phyloP scores from a whole-genome alignment of 1,140 invertebrate genomes.

The Brachionus paranguensis region DNA sequence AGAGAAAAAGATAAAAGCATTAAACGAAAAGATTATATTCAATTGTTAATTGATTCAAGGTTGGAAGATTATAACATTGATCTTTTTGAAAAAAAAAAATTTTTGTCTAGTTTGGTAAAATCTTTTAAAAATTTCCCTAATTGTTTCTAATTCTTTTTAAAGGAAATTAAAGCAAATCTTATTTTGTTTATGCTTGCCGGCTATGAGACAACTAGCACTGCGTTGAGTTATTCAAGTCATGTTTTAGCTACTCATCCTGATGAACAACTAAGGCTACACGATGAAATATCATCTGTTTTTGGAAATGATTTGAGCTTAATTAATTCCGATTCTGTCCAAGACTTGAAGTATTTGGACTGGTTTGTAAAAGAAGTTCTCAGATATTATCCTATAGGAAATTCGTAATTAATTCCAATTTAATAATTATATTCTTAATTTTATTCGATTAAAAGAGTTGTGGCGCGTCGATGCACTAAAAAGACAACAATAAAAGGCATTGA shows the following conservation, averaged over 20 bases:
- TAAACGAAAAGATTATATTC: slow-evolving; percentile 27
- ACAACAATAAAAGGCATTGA: slow-evolving; percentile 2
- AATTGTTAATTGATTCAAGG: not conserved
- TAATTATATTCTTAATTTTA: too few species aligned
- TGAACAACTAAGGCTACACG: slow-evolving; percentile 55
- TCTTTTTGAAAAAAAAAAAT: not conserved
- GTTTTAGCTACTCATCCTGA: slow-evolving; percentile 56
- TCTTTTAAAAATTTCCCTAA: not conserved
- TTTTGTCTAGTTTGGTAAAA: not conserved
- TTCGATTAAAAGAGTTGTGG: not conserved
- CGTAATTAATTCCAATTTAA: slow-evolving; percentile 44
- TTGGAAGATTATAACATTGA: not conserved
- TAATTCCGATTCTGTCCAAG: slow-evolving; percentile 43
- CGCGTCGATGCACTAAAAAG: slow-evolving; percentile 6
- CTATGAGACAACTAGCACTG: slow-evolving; percentile 57
- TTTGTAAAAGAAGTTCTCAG: slow-evolving; percentile 50
- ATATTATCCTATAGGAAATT: slow-evolving; percentile 49
- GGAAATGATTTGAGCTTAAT: not conserved
- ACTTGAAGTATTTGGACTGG: slow-evolving; percentile 49
- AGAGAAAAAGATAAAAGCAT: not conserved
- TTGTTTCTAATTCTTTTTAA: not conserved
- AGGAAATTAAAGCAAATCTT: slow-evolving; percentile 50
- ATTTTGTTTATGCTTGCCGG: slow-evolving; percentile 51
- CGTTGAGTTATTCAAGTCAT: slow-evolving; percentile 55
- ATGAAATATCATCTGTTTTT: slow-evolving; percentile 48